Evolutionary conservation across 2,888 invertebrate genomes (phyloP).

Genomic region (Galeruca laticollis): DNA sequence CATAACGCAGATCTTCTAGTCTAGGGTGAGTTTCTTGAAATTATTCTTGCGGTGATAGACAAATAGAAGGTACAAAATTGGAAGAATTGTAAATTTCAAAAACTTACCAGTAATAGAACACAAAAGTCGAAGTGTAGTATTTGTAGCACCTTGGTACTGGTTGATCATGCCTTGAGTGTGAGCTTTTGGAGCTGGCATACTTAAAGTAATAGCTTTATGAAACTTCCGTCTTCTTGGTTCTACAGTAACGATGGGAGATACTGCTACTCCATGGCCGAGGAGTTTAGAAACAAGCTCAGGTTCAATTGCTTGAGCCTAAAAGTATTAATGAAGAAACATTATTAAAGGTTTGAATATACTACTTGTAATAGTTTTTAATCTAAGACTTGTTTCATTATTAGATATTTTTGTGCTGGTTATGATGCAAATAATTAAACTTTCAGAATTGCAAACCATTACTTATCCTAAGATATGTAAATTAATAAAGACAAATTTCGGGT

Average conservation of each 20-base stretch:
- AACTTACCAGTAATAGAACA: constrained; percentile 91
- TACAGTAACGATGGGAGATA: constrained; percentile 97
- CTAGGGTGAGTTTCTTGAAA: neutral
- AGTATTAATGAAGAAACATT: constrained; percentile 40
- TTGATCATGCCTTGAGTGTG: constrained; percentile 81
- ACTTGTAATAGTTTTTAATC: too few species aligned
- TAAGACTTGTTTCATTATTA: too few species aligned
- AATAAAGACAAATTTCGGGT: too few species aligned
- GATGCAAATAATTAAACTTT: neutral
- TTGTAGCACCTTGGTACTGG: constrained; percentile 79
- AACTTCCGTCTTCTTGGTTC: constrained; percentile 98
- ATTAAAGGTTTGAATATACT: too few species aligned
- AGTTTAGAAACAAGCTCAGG: constrained; percentile 86
- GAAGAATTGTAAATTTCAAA: neutral
- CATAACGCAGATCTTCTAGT: neutral
- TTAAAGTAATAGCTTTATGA: constrained; percentile 97
- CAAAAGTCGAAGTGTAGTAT: constrained; percentile 88
- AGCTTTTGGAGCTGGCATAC: constrained; percentile 87
- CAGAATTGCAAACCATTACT: neutral
- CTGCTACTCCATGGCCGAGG: constrained; percentile 95
- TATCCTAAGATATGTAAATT: too few species aligned
- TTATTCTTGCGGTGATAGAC: neutral
- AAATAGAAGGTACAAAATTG: constrained; percentile 3
- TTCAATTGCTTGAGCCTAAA: constrained; percentile 91
- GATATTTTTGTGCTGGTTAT: too few species aligned